phyloP scores from a whole-genome alignment of 2,888 invertebrate genomes.

The Prosapia bicincta region DNA sequence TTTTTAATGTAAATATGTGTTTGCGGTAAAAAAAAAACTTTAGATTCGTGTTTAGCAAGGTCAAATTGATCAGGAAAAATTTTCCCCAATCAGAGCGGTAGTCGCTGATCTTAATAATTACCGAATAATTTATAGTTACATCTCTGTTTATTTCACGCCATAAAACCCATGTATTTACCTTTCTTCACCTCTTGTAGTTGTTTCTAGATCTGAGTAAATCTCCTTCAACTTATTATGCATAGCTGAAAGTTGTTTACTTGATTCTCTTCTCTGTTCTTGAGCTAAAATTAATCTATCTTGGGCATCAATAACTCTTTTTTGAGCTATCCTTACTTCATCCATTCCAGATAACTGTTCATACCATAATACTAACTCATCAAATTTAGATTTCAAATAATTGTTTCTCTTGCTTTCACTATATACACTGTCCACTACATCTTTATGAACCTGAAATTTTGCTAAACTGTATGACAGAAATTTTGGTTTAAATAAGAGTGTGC shows the following conservation, averaged over 20 bases:
- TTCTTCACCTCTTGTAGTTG: constrained; percentile 72
- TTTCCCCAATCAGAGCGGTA: no score
- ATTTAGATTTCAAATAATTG: constrained; percentile 44
- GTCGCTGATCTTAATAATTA: no score
- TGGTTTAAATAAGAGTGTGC: not conserved
- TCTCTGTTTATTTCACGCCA: not conserved
- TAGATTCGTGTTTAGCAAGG: no score
- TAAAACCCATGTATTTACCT: no score
- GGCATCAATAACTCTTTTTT: constrained; percentile 67
- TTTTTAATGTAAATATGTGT: no score
- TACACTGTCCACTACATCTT: not conserved
- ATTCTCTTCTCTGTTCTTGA: constrained; percentile 61
- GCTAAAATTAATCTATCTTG: constrained; percentile 62
- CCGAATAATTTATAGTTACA: not conserved
- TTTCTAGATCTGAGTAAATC: constrained; percentile 70
- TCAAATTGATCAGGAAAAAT: no score
- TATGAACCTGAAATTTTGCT: not conserved
- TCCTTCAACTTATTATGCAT: constrained; percentile 64
- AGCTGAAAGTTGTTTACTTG: constrained; percentile 57
- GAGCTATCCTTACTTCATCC: constrained; percentile 71
- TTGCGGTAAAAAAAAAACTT: no score
- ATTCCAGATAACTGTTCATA: constrained; percentile 76
- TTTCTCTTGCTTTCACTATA: not conserved
- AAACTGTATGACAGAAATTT: not conserved
- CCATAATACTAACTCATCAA: constrained; percentile 53